Evolutionary conservation across 2,113 vertebrate species (phyloP), one percentile per base, ranked within the genome.

Genomic region (Poecile atricapillus): DNA sequence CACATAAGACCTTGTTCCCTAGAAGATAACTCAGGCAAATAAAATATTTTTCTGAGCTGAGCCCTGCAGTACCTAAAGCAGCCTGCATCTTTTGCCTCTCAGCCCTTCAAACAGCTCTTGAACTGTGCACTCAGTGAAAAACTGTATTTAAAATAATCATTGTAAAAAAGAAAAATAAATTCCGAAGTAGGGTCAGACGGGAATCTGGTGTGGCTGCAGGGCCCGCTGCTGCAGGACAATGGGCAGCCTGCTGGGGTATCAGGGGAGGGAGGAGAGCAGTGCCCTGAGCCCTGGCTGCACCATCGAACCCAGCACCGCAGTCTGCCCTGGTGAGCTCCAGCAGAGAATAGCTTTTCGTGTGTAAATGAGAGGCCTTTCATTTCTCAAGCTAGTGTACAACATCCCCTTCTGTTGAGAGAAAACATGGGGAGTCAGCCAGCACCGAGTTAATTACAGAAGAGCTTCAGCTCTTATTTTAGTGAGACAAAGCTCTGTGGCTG

Each of bases 281-380:
- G 1, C 0, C 19, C 31, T 1, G 0, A 53, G 25, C 23, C 28
- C n/a, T 15, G 28, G 7, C 20, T 50, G 35, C 9, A 3, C 23
- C 4, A 2, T 4, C 1, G 0, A 5, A 13, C 31, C 11, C 60
- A 89, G 62, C n/a, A 56, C 59, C 43, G 50, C 71, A 52, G 53
- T 24, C 71, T 91, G 80, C n/a, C 83, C 83, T 1, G 16, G 43
- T 52, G 94, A 93, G 77, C 55, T 83, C 83, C 87, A 60, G 84
- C 37, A 39, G 15, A 86, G 70, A 77, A 83, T 4, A 43, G 68
- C 68, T 96, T 95, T 93, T 92, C 1, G 5, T 93, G 87, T 89
- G 86, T 88, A 95, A 97, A 97, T 88, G 52, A 96, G 70, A 95
- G 37, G 30, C 39, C n/a, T 96, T 95, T 89, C 37, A 16, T 91